These are phyloP conservation scores for Cyclina sinensis DNA, from an alignment of 1,140 invertebrate genomes.

Conservation along the genomic window DNA sequence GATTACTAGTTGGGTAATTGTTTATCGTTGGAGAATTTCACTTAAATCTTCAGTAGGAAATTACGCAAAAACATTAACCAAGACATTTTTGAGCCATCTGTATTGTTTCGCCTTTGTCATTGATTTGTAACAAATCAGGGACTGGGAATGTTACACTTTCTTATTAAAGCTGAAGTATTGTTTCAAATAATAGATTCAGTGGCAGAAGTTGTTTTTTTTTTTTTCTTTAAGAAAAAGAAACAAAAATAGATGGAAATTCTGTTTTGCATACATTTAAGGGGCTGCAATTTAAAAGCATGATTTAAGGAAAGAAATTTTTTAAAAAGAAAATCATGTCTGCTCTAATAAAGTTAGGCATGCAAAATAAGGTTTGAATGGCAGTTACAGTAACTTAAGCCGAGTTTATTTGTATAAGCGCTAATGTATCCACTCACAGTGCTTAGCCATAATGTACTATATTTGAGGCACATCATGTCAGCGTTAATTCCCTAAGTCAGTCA, in stretches of 20 bases:
- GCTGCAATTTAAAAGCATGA: too few relatives aligned
- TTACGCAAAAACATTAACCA: not conserved
- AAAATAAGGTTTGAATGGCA: not conserved
- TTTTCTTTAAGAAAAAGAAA: too few relatives aligned
- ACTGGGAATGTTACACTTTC: too few relatives aligned
- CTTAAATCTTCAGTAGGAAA: not conserved
- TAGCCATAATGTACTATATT: not conserved
- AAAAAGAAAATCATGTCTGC: too few relatives aligned
- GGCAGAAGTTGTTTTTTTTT: too few relatives aligned
- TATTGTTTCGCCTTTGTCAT: not conserved
- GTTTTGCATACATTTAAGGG: too few relatives aligned
- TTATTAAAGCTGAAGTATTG: too few relatives aligned
- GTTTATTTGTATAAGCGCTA: not conserved
- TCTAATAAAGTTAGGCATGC: not conserved
- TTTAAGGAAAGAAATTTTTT: too few relatives aligned
- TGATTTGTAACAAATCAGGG: not conserved
- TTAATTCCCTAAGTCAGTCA: not conserved
- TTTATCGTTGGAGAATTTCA: not conserved
- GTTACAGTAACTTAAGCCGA: not conserved
- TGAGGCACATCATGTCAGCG: not conserved
- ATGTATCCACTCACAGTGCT: not conserved
- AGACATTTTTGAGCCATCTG: not conserved
- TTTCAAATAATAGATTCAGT: too few relatives aligned
- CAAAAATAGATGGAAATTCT: too few relatives aligned
- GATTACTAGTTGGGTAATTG: constrained; percentile 12